These are phyloP conservation scores for Patella ulyssiponensis DNA, from an alignment of 2,888 invertebrate species.

Conservation along the genomic window DNA sequence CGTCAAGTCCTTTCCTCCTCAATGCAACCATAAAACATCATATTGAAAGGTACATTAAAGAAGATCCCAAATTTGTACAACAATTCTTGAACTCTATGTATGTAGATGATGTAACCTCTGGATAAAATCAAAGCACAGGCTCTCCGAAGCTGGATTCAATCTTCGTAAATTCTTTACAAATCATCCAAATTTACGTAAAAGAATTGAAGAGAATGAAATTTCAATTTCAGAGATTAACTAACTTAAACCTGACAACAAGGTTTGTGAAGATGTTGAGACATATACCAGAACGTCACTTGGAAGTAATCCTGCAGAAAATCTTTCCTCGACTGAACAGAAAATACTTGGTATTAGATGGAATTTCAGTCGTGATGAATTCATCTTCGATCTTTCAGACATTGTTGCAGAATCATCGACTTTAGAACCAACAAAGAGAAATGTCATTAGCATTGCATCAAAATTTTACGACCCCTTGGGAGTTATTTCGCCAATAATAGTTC, in stretches of 20 bases:
- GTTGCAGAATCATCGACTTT: neutral
- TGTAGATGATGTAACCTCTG: neutral
- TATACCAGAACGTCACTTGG: neutral
- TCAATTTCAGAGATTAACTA: neutral
- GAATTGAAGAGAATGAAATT: neutral
- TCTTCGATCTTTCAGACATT: neutral
- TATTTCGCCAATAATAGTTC: neutral
- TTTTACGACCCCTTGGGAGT: neutral
- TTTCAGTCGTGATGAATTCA: neutral
- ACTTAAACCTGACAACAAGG: neutral
- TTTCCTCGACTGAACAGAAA: neutral
- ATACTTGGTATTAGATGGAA: neutral
- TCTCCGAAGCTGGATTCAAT: neutral
- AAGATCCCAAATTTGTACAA: neutral
- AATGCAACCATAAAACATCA: neutral
- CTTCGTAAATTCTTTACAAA: neutral
- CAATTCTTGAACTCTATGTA: neutral
- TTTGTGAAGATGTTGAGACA: neutral
- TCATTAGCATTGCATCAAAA: neutral
- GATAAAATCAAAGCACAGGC: neutral
- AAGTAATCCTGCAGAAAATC: neutral
- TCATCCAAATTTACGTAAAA: neutral
- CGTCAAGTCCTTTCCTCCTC: neutral
- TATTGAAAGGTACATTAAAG: neutral
- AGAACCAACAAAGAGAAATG: conserved; percentile 5